A percentile compares a stretch with the other conserved stretches of the same genome.
These are phyloP conservation scores for Urocyon cinereoargenteus DNA, from an alignment of 2,797 vertebrate species.

Conservation along the genomic window DNA sequence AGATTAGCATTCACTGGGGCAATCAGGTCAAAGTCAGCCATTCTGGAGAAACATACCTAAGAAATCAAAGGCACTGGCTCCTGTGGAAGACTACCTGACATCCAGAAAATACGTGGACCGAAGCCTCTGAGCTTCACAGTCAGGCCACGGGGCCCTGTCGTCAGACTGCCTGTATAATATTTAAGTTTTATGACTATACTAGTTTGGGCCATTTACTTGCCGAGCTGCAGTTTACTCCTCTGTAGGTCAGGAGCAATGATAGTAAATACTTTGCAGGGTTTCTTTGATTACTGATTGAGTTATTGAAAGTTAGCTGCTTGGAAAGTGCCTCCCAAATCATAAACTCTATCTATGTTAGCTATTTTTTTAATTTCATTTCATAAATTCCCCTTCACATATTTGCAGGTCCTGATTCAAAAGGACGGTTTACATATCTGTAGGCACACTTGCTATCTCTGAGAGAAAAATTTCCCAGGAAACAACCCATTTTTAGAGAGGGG, in stretches of 20 bases:
- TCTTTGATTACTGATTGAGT: not conserved
- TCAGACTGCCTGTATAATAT: not conserved
- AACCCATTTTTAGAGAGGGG: not conserved
- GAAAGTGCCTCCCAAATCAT: not conserved
- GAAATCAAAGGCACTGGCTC: slow-evolving; percentile 12
- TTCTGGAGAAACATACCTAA: not conserved
- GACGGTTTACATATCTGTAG: not conserved
- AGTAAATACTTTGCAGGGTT: not conserved
- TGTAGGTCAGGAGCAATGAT: not conserved
- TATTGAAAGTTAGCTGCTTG: not conserved
- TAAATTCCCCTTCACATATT: not conserved
- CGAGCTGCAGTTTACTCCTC: not conserved
- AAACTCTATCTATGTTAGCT: not conserved
- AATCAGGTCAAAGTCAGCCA: slow-evolving; percentile 40
- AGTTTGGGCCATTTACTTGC: not conserved
- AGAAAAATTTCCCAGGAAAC: not conserved
- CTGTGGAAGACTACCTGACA: not conserved
- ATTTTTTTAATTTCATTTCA: slow-evolving; percentile 22
- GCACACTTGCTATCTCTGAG: not conserved
- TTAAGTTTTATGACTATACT: not conserved
- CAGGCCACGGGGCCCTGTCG: not conserved
- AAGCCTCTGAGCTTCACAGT: not conserved
- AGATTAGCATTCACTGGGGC: slow-evolving; percentile 46
- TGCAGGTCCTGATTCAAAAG: not conserved
- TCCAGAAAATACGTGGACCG: not conserved